A percentile compares a stretch with the other conserved stretches of the same genome.
Evolutionary conservation across 2,888 invertebrate species (phyloP).

Genomic region (Acleris holmiana): DNA sequence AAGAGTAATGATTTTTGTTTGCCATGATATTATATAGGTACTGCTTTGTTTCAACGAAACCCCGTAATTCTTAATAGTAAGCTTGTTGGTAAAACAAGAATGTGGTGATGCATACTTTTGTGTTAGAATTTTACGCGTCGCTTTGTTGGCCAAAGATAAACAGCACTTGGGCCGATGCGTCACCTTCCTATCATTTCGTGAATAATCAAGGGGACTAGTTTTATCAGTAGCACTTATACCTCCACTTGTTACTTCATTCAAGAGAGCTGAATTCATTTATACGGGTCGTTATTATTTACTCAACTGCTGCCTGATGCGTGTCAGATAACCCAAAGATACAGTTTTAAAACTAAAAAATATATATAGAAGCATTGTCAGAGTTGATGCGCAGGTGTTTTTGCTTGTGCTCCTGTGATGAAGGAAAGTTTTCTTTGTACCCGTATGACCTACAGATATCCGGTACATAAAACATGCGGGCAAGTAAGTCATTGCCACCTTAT

Average conservation of each 20-base stretch:
- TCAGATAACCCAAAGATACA: neutral
- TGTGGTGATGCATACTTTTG: conserved; percentile 11
- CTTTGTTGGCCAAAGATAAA: conserved; percentile 15
- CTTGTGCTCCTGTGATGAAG: conserved; percentile 11
- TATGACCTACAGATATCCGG: conserved; percentile 55
- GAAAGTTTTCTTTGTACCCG: conserved; percentile 21
- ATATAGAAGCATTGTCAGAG: neutral
- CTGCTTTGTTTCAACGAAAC: too few species aligned
- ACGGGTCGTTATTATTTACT: conserved; percentile 22
- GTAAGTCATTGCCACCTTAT: conserved; percentile 76
- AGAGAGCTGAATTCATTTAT: conserved; percentile 23
- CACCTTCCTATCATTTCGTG: conserved; percentile 24
- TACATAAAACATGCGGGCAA: conserved; percentile 65
- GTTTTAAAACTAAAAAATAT: neutral
- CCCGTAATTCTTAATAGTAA: too few species aligned
- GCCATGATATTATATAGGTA: too few species aligned
- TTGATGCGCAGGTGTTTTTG: neutral
- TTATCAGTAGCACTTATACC: conserved; percentile 27
- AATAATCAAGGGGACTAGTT: conserved; percentile 21
- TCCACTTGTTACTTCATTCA: conserved; percentile 27
- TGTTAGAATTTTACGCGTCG: conserved; percentile 8
- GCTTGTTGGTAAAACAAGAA: neutral
- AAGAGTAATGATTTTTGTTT: too few species aligned
- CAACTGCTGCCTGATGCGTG: conserved; percentile 25
- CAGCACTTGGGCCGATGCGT: conserved; percentile 15